These are phyloP conservation scores for Perca flavescens DNA, from an alignment of 2,113 vertebrate species.

Conservation along the genomic window DNA sequence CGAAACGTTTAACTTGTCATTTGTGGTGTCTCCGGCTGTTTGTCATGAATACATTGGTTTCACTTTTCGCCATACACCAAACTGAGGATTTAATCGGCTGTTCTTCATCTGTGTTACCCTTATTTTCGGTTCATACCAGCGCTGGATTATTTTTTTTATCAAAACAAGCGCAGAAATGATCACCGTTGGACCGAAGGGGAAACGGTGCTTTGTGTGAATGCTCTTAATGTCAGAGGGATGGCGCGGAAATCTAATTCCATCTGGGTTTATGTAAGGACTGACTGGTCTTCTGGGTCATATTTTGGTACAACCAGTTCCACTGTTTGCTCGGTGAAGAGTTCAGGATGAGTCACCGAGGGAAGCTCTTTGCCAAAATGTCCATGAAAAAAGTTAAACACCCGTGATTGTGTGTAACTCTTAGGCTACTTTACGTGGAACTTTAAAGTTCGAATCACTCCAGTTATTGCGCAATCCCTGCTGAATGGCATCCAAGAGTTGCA, in stretches of 20 bases:
- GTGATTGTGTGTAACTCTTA: conserved; percentile 8
- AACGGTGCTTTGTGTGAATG: conserved; percentile 25
- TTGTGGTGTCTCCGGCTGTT: background rate
- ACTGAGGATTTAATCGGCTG: background rate
- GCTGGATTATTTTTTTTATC: conserved; percentile 15
- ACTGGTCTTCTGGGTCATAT: conserved; percentile 74
- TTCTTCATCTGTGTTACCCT: background rate
- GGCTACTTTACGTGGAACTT: background rate
- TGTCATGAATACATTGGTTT: background rate
- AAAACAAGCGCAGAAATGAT: conserved; percentile 43
- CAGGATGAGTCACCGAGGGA: conserved; percentile 71
- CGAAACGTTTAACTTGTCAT: conserved; percentile 55
- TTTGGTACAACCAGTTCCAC: conserved; percentile 73
- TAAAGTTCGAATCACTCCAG: conserved; percentile 8
- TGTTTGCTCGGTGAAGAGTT: conserved; percentile 62
- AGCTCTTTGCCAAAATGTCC: conserved; percentile 46
- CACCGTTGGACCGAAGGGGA: background rate
- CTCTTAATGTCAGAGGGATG: conserved; percentile 30
- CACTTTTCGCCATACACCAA: background rate
- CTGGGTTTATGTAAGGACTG: conserved; percentile 59
- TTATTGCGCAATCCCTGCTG: conserved; percentile 37
- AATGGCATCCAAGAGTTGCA: conserved; percentile 2
- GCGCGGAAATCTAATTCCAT: conserved; percentile 46
- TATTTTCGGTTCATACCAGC: conserved; percentile 1
- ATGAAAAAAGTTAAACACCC: background rate